Base-by-base conservation (phyloP, 2,113 vertebrate species). In the Gymnocephalus cernua region DNA sequence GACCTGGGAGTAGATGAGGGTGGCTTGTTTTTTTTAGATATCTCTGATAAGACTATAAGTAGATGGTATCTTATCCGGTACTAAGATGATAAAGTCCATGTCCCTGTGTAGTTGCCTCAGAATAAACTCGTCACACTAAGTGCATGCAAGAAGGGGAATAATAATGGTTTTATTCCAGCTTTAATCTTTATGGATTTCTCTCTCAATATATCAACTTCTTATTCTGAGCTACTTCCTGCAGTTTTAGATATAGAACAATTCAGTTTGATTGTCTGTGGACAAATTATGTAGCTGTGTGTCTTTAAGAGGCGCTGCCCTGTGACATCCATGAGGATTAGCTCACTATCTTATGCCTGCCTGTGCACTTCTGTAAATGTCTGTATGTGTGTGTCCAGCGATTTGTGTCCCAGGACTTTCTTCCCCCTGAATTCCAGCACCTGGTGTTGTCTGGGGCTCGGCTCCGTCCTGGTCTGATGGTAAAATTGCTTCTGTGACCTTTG, bases 361-460 rank as follows among this genome's bases (percentile, higher is more conserved):
- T 86, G 81, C 80, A 74, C 77, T 63, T 86, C 54, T 88, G 59
- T 89, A 80, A 89, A 89, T 91, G 76, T 89, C 71, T 86, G 53
- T 90, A 29, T 89, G 85, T 90, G 83, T 92, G 82, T 89, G 86
- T 86, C 70, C 91, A 94, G 93, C 86, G 51, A 66, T 91, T 87
- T 90, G 77, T 87, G 86, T 91, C 87, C 74, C 89, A 93, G 95
- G 93, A 93, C 72, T 80, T 92, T 86, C 88, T 93, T 64, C 83
- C 91, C 90, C 73, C 88, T 92, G 94, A 95, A 82, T 84, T 94
- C 85, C 94, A 94, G 87, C 93, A 93, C 79, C 91, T 94, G 88
- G 77, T 90, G 87, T 93, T 93, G 82, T 91, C 92, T 75, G 92
- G 93, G 89, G 89, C 93, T 84, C 82, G 84, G 72, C 92, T 93